Evolutionary conservation across 2,888 invertebrate genomes (phyloP).

Genomic region (Hetaerina titia): DNA sequence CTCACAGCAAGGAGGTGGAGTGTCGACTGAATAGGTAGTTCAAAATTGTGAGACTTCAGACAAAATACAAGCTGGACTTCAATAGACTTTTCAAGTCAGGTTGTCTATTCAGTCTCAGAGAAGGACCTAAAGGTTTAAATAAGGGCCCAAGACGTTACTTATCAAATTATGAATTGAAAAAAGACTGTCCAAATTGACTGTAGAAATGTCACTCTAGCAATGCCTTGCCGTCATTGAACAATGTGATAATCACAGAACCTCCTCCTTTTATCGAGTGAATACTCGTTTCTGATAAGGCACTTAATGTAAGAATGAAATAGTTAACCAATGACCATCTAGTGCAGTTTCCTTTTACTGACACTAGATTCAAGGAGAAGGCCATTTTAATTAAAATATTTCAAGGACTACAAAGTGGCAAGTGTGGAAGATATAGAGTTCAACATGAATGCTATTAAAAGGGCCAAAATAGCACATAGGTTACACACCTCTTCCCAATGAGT

Average conservation of each 20-base stretch:
- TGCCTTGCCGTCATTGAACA: constrained; percentile 57
- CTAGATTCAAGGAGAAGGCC: constrained; percentile 61
- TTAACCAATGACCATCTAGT: constrained; percentile 62
- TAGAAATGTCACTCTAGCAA: constrained; percentile 57
- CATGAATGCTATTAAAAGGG: constrained; percentile 45
- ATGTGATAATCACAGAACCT: constrained; percentile 57
- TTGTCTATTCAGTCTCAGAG: constrained; percentile 31
- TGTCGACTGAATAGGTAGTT: constrained; percentile 48
- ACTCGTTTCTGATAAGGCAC: constrained; percentile 65
- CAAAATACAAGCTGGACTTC: constrained; percentile 55
- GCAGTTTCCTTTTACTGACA: constrained; percentile 27
- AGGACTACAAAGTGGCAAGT: constrained; percentile 63
- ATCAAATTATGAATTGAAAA: constrained; percentile 62
- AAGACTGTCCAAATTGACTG: constrained; percentile 54
- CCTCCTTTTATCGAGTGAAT: constrained; percentile 44
- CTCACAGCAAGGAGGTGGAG: constrained; percentile 62
- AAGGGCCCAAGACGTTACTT: constrained; percentile 43
- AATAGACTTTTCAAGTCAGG: constrained; percentile 23
- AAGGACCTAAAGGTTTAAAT: constrained; percentile 43
- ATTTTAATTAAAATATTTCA: constrained; percentile 62
- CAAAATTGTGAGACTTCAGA: constrained; percentile 59
- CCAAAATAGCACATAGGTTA: constrained; percentile 44
- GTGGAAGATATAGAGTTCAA: constrained; percentile 61
- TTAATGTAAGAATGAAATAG: constrained; percentile 67
- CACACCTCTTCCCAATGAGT: constrained; percentile 48